Percentiles rank a stretch among this genome's conserved stretches.
These are phyloP conservation scores for Pocillopora verrucosa DNA, from an alignment of 64 coral and sea anemone genomes.

Conservation along the genomic window DNA sequence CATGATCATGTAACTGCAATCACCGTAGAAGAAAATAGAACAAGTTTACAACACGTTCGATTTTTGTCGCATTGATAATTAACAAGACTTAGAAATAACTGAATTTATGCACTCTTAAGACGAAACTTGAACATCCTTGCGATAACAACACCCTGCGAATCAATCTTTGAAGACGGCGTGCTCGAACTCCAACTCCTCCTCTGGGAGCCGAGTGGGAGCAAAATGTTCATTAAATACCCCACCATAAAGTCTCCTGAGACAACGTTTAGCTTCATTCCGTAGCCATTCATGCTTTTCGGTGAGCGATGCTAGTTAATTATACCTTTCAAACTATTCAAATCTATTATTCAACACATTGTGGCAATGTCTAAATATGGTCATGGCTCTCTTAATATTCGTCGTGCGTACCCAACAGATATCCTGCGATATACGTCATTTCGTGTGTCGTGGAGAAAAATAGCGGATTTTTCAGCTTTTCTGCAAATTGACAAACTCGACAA, in stretches of 20 bases:
- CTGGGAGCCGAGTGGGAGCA: neutral
- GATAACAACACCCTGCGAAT: conserved; percentile 16
- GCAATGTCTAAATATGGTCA: too few relatives aligned
- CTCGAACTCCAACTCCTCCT: neutral
- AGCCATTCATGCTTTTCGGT: conserved; percentile 12
- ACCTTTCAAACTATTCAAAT: conserved; percentile 8
- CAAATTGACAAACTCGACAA: too few relatives aligned
- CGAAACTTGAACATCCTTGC: neutral
- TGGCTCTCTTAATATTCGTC: conserved; percentile 1
- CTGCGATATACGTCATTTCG: neutral
- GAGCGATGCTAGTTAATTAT: conserved; percentile 1
- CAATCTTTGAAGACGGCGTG: conserved; percentile 16
- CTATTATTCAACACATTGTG: neutral
- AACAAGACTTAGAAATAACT: conserved; percentile 5
- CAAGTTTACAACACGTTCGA: neutral
- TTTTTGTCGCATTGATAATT: conserved; percentile 1
- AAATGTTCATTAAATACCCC: conserved; percentile 1
- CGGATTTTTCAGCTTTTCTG: too few relatives aligned
- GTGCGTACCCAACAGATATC: neutral
- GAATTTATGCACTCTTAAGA: conserved; percentile 2
- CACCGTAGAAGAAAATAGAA: neutral
- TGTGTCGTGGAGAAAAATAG: too few relatives aligned
- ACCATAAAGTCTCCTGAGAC: conserved; percentile 3
- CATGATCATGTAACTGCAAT: conserved; percentile 11
- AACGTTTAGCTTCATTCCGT: conserved; percentile 1